Base-by-base conservation (phyloP, 2,797 vertebrate genomes). In the Sebastiscus albofasciatus region DNA sequence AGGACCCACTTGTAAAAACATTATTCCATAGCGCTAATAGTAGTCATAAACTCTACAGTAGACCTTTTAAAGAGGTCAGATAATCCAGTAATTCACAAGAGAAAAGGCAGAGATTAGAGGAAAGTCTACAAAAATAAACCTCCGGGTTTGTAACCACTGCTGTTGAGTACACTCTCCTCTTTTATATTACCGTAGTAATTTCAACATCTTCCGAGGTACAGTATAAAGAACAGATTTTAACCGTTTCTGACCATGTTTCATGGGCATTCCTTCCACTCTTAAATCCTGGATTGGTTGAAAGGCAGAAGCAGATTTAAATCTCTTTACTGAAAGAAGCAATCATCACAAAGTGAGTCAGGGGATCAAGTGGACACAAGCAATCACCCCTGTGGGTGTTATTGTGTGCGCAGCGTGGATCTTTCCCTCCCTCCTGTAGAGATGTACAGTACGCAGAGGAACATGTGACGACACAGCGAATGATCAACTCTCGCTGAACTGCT, bases 321-420 rank as follows among this genome's bases (percentile, higher is more conserved):
- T 93, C 84, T 74, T 94, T 92, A 91, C 67, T 68, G 76, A 85
- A 79, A 84, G 88, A 94, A 91, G 89, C 90, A 93, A 94, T 94
- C 91, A 92, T 91, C 78, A 87, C 77, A 89, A 91, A 89, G 87
- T 84, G 82, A 92, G 91, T 88, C 74, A n/a, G 70, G 83, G 85
- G 92, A 93, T 93, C 87, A 93, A 85, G 78, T 81, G 65, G 81
- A 86, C 73, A 72, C 77, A 75, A 85, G 84, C 83, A 82, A 79
- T 90, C 83, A 72, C 81, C 75, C 81, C 67, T 11, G 66, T 72
- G 72, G 73, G 67, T 79, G 85, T 88, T 75, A 31, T 61, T 81
- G 83, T 82, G 85, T 67, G 58, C 27, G 42, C 27, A 58, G 75
- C 5, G 5, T 79, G 79, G 75, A 82, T 75, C 54, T 6, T 72